Percentiles rank a stretch among this genome's conserved stretches.
Evolutionary conservation across 2,888 invertebrate species (phyloP).

Genomic region (Conops quadrifasciatus): DNA sequence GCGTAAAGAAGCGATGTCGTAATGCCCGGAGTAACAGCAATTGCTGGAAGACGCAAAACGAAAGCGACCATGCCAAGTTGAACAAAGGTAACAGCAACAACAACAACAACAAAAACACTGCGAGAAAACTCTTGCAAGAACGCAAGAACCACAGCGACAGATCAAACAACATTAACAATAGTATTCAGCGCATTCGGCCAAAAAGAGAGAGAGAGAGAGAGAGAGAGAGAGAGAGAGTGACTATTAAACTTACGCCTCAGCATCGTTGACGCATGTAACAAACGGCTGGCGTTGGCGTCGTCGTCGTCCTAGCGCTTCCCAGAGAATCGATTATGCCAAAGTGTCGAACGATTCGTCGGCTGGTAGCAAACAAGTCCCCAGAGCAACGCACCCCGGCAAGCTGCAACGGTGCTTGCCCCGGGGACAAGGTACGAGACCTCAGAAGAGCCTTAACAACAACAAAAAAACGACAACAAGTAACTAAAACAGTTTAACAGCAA

Average conservation of each 20-base stretch:
- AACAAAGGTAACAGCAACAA: background rate
- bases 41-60: too few relatives aligned
- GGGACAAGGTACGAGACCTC: conserved; percentile 32
- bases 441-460: conserved; percentile 15
- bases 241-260: conserved; percentile 14
- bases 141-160: conserved; percentile 22
- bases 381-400: conserved; percentile 18
- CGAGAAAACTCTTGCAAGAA: too few relatives aligned
- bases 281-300: background rate
- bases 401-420: conserved; percentile 36
- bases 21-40: too few relatives aligned
- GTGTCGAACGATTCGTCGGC: conserved; percentile 43
- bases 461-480: conserved; percentile 10
- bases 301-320: too few relatives aligned
- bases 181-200: background rate
- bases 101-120: conserved; percentile 10
- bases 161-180: conserved; percentile 26
- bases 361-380: conserved; percentile 26
- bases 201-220: background rate
- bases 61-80: background rate
- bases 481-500: background rate
- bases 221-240: background rate
- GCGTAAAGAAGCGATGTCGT: conserved; percentile 20
- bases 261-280: conserved; percentile 17
- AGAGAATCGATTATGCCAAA: conserved; percentile 45